Percentiles rank a stretch among this genome's conserved stretches.
Evolutionary conservation across 2,797 vertebrate genomes (phyloP).

Genomic region (Hozukius guyotensis): DNA sequence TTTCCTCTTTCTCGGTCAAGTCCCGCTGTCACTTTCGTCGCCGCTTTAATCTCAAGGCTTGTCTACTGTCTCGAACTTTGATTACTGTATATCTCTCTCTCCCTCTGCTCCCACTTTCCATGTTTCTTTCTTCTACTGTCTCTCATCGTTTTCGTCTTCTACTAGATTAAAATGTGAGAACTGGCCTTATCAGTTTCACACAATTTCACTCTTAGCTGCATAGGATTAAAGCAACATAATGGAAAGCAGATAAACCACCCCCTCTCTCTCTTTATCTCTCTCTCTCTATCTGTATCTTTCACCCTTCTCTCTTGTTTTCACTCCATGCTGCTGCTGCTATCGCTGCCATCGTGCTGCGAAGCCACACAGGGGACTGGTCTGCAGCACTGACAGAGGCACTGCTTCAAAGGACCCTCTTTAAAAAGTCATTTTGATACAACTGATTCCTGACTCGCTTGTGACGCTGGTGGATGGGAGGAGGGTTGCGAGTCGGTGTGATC

Average conservation of each 20-base stretch:
- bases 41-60: conserved; percentile 20
- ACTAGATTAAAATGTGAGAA: conserved; percentile 18
- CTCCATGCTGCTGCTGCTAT: conserved; percentile 3
- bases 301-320: conserved; percentile 17
- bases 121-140: conserved; percentile 12
- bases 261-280: background rate
- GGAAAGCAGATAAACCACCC: conserved; percentile 17
- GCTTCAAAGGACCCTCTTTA: conserved; percentile 64
- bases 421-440: conserved; percentile 66
- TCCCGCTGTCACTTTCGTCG: conserved; percentile 18
- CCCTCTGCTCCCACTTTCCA: conserved; percentile 7
- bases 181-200: conserved; percentile 19
- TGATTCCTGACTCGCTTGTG: conserved; percentile 51
- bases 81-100: conserved; percentile 21
- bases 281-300: background rate
- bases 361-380: conserved; percentile 46
- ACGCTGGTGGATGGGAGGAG: conserved; percentile 30
- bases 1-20: conserved; percentile 5
- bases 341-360: conserved; percentile 16
- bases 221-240: conserved; percentile 24
- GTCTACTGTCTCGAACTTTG: conserved; percentile 18
- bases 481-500: conserved; percentile 36
- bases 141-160: background rate
- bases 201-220: conserved; percentile 26
- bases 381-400: conserved; percentile 23